Base-by-base conservation (phyloP, 2,797 vertebrate genomes). In the Philypnodon macrostomus region DNA sequence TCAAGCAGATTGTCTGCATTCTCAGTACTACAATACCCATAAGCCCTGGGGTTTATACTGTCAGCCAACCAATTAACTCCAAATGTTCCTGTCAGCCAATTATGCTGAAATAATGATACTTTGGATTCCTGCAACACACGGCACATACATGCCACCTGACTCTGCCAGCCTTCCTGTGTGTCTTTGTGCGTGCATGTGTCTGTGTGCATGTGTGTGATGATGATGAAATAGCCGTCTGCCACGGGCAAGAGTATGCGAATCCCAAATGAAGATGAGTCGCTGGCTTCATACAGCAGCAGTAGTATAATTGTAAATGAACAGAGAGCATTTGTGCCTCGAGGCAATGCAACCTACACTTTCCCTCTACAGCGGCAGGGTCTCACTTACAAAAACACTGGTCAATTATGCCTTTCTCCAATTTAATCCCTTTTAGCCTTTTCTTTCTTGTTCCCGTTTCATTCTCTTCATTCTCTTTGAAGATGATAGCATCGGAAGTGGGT, bases 171-270 rank as follows among this genome's bases (percentile, higher is more conserved):
- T 47, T 51, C 51, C 0, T 54, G 38, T 49, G 32, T 53, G 37
- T 60, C 53, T 54, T 0, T 54, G 38, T 49, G 32, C 52, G 37
- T 60, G 41, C 57, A 21, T 35, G 40, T 29, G 29, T 23, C 26
- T 40, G 1, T 49, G 30, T 31, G 15, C 3, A 18, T 49, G 46
- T 53, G 49, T 47, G 53, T 48, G 73, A 61, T 66, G 70, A 80
- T 71, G 77, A 84, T 80, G 71, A 85, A 84, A 75, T 70, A 56
- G 73, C 85, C 83, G 73, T 87, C 80, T 86, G 81, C 75, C 77
- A 76, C 16, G 1, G 57, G 63, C 72, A 50, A 68, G 52, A 58
- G 47, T 59, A 58, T 72, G 61, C 70, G 79, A 80, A 77, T 83
- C 65, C 70, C 74, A 81, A 73, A 84, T 80, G 76, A 76, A 81